phyloP scores from a whole-genome alignment of 2,113 vertebrate genomes.

The Herpetotheres cachinnans region DNA sequence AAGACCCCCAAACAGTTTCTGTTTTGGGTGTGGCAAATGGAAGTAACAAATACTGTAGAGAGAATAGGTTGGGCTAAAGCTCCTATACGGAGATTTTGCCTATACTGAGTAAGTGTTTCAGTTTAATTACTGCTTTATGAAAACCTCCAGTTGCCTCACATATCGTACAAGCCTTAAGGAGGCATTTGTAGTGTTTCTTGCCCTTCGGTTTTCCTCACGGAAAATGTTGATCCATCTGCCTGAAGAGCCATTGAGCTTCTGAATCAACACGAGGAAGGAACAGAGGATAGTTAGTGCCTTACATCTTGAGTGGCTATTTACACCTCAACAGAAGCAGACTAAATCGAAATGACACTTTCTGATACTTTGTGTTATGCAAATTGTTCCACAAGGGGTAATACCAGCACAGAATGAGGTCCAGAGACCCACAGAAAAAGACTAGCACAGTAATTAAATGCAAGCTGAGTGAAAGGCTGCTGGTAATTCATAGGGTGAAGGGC shows the following conservation, averaged over 20 bases:
- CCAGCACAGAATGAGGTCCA: conserved; percentile 38
- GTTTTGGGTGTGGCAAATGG: not conserved
- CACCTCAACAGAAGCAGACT: not conserved
- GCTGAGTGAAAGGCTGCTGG: not conserved
- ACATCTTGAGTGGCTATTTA: not conserved
- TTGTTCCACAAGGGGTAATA: not conserved
- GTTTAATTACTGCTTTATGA: not conserved
- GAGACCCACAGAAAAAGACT: conserved; percentile 27
- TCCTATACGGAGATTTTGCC: not conserved
- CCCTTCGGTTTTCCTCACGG: not conserved
- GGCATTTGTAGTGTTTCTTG: not conserved
- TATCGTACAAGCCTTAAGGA: not conserved
- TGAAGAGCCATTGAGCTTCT: not conserved
- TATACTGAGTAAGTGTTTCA: not conserved
- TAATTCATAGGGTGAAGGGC: not conserved
- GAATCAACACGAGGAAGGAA: not conserved
- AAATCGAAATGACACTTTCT: conserved; percentile 16
- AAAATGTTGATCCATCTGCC: not conserved
- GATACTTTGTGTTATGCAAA: conserved; percentile 8
- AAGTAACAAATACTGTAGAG: not conserved
- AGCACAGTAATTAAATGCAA: conserved; percentile 57
- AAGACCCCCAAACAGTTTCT: not conserved
- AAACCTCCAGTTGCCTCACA: not conserved
- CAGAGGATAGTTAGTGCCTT: not conserved
- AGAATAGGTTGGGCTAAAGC: not conserved